phyloP scores from a whole-genome alignment of 2,113 vertebrate genomes.

The Brienomyrus longianalis region DNA sequence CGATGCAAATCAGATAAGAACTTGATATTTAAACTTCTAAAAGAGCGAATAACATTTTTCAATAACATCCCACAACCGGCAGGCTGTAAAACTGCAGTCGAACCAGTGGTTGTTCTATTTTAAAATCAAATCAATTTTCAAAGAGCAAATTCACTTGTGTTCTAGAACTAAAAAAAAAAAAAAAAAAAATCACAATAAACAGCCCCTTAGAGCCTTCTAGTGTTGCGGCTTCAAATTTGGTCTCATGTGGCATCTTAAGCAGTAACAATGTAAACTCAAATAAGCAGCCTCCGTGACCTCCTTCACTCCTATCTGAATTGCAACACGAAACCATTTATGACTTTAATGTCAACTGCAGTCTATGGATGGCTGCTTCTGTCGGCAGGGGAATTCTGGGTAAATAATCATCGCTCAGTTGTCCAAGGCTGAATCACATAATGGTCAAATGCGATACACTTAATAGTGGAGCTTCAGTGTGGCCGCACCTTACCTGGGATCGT shows the following conservation, averaged over 20 bases:
- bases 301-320: neutral
- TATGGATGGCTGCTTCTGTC: neutral
- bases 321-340: neutral
- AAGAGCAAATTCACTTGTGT: conserved; percentile 9
- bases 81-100: neutral
- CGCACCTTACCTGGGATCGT: no score
- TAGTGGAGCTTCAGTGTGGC: no score
- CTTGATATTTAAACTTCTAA: neutral
- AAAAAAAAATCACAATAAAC: neutral
- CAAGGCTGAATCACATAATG: neutral
- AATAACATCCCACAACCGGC: neutral
- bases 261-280: neutral
- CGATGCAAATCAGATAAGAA: neutral
- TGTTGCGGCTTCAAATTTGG: neutral
- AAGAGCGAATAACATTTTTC: neutral
- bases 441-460: neutral
- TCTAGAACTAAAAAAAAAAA: neutral
- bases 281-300: neutral
- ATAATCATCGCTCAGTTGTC: neutral
- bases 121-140: neutral
- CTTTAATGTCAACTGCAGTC: neutral
- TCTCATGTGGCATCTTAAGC: neutral
- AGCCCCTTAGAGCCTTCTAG: neutral
- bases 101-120: neutral
- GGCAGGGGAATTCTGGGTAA: neutral